A percentile compares a stretch with the other conserved stretches of the same genome.
Evolutionary conservation across 2,113 vertebrate species (phyloP).

Genomic region (Leptobrachium leishanense): DNA sequence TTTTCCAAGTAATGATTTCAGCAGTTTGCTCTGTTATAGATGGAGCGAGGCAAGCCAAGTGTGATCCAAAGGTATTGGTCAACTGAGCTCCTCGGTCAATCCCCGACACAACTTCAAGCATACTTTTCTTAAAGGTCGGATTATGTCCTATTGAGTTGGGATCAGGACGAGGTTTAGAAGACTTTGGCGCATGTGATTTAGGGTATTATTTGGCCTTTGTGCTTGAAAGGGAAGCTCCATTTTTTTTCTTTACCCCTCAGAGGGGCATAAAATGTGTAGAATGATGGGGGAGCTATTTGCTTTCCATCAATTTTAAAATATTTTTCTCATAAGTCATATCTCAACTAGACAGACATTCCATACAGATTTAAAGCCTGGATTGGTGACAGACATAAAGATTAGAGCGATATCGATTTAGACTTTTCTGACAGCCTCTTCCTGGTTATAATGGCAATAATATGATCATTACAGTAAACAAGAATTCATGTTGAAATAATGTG

Average conservation of each 20-base stretch:
- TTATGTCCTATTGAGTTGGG: not conserved
- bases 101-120: not conserved
- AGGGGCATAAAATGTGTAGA: not conserved
- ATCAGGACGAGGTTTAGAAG: not conserved
- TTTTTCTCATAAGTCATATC: not conserved
- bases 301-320: not conserved
- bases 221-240: not conserved
- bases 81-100: not conserved
- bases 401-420: constrained; percentile 51
- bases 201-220: not conserved
- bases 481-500: too few relatives aligned
- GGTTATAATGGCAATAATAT: not conserved
- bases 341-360: not conserved
- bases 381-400: constrained; percentile 54
- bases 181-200: not conserved
- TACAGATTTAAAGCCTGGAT: constrained; percentile 52
- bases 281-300: not conserved
- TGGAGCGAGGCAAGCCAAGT: constrained; percentile 11
- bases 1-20: constrained; percentile 17
- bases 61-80: constrained; percentile 19
- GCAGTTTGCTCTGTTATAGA: constrained; percentile 31
- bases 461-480: too few relatives aligned
- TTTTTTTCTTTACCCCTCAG: not conserved
- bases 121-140: not conserved
- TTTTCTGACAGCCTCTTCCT: constrained; percentile 38